Conservation (phyloP, 1,140 invertebrate genomes). For the Penaeus vannamei region DNA sequence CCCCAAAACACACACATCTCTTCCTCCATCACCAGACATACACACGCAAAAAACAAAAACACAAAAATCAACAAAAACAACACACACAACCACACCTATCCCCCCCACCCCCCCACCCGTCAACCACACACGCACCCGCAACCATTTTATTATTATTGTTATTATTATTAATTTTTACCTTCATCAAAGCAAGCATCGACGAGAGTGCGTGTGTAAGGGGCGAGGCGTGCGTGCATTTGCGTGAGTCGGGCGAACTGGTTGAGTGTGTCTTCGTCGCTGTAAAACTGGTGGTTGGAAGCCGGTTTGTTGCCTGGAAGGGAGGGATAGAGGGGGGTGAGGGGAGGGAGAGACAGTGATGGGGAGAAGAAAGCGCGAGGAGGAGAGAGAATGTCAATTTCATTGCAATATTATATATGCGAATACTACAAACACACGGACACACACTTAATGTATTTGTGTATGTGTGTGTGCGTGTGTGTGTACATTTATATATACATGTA, state of each 20-base stretch:
- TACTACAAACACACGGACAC: background rate
- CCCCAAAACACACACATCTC: no score
- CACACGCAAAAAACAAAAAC: no score
- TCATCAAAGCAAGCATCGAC: slow-evolving; percentile 9
- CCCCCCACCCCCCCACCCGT: no score
- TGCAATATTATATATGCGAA: background rate
- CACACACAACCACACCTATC: no score
- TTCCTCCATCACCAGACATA: no score
- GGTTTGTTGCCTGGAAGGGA: slow-evolving; percentile 70
- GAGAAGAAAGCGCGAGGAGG: slow-evolving; percentile 4
- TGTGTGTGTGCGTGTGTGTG: background rate
- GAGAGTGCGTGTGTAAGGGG: slow-evolving; percentile 69
- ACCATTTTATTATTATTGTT: no score
- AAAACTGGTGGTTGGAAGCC: slow-evolving; percentile 71
- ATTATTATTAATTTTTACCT: background rate
- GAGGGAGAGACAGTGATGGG: background rate
- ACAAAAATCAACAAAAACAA: no score
- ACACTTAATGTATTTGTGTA: background rate
- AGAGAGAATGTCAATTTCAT: background rate
- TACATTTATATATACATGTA: background rate
- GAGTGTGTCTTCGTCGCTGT: slow-evolving; percentile 69
- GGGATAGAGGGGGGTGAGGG: background rate
- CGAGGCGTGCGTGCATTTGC: slow-evolving; percentile 69
- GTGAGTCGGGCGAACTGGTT: slow-evolving; percentile 70
- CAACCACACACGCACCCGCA: no score